Evolutionary conservation across 2,888 invertebrate species (phyloP).

Genomic region (Xanthia togata): DNA sequence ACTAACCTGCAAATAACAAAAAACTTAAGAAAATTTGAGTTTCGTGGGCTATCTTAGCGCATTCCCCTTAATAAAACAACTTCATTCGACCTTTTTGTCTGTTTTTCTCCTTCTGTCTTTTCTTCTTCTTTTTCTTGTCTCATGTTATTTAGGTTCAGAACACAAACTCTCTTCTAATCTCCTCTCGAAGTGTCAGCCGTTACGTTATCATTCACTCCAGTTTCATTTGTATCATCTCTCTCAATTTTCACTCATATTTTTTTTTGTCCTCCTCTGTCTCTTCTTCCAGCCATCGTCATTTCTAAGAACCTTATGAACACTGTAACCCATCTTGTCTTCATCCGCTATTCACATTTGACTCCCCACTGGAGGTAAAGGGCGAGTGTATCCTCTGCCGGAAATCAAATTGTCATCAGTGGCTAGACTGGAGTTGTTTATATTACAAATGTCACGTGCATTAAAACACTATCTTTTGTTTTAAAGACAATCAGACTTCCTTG

Average conservation of each 20-base stretch:
- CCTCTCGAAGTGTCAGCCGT: background rate
- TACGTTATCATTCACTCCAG: background rate
- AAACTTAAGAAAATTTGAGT: too few species aligned
- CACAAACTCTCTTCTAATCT: background rate
- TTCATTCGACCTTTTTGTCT: background rate
- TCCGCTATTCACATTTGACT: background rate
- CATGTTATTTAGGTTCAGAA: background rate
- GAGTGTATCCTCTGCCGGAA: background rate
- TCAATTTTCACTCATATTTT: too few species aligned
- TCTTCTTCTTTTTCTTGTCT: background rate
- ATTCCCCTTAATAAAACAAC: background rate
- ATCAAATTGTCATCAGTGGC: slow-evolving; percentile 15
- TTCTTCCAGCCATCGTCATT: background rate
- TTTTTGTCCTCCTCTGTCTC: background rate
- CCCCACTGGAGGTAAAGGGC: background rate
- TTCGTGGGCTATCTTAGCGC: too few species aligned
- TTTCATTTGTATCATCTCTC: background rate
- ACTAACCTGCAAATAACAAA: too few species aligned
- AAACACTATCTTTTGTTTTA: slow-evolving; percentile 58
- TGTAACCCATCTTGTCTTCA: background rate
- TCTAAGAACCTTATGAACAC: background rate
- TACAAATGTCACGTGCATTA: slow-evolving; percentile 35
- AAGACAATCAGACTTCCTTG: slow-evolving; percentile 61
- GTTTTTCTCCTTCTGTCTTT: background rate
- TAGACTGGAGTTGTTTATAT: slow-evolving; percentile 38